Conservation (phyloP, 2,888 invertebrate genomes). For the Ophioninae sp. region DNA sequence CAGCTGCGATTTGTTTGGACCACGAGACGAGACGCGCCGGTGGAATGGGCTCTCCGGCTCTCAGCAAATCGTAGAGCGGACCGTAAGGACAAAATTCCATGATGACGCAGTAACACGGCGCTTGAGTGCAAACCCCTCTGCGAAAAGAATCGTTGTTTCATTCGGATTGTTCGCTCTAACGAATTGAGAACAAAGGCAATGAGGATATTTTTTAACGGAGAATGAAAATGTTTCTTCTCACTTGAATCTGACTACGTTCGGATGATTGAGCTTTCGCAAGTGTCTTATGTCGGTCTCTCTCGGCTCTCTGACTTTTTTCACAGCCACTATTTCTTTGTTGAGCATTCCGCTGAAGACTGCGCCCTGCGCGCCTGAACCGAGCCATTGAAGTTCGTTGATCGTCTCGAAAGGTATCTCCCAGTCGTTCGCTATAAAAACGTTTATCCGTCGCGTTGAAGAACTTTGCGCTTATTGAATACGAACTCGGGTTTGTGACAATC, state of each 20-base stretch:
- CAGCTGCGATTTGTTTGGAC: slow-evolving; percentile 97
- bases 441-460: background rate
- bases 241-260: slow-evolving; percentile 95
- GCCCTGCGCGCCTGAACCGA: slow-evolving; percentile 98
- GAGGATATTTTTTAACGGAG: background rate
- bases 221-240: slow-evolving; percentile 72
- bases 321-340: slow-evolving; percentile 93
- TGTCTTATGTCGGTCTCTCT: slow-evolving; percentile 97
- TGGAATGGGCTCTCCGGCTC: slow-evolving; percentile 91
- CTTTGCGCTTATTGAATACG: background rate
- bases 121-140: slow-evolving; percentile 96
- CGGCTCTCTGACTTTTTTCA: slow-evolving; percentile 96
- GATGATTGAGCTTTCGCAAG: slow-evolving; percentile 94
- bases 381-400: slow-evolving; percentile 93
- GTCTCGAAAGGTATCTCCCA: slow-evolving; percentile 98
- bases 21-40: slow-evolving; percentile 94
- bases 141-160: slow-evolving; percentile 64
- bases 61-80: slow-evolving; percentile 94
- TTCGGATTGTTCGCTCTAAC: no score
- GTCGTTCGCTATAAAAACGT: slow-evolving; percentile 84
- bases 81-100: slow-evolving; percentile 99
- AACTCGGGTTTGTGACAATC: background rate
- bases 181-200: background rate
- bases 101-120: slow-evolving; percentile 96
- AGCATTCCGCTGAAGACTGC: slow-evolving; percentile 95